Evolutionary conservation across 1,140 invertebrate genomes (phyloP).

Genomic region (Sesamia nonagrioides): DNA sequence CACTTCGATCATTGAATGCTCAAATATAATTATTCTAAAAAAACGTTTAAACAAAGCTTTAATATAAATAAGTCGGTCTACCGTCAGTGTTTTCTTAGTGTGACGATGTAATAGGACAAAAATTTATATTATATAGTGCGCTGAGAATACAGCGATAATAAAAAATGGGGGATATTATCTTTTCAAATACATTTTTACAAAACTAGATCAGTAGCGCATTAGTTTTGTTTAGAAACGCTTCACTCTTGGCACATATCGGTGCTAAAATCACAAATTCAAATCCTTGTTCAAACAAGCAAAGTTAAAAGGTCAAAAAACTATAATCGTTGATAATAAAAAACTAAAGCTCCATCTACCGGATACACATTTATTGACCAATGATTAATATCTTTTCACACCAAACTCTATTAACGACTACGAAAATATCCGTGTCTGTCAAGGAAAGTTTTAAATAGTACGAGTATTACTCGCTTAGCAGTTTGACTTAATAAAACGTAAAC

Average conservation of each 20-base stretch:
- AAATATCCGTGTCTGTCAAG: conserved; percentile 30
- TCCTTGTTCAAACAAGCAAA: background rate
- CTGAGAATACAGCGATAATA: background rate
- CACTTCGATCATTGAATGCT: no score
- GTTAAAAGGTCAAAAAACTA: conserved; percentile 25
- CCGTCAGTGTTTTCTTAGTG: no score
- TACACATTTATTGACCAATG: conserved; percentile 24
- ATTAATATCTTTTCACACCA: conserved; percentile 37
- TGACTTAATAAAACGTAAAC: conserved; percentile 29
- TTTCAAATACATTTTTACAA: background rate
- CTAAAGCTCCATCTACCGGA: conserved; percentile 1
- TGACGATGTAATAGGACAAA: background rate
- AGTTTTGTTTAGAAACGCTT: conserved; percentile 9
- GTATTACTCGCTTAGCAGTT: conserved; percentile 26
- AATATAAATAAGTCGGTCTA: no score
- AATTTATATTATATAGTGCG: background rate
- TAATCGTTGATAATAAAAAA: background rate
- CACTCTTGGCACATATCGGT: conserved; percentile 8
- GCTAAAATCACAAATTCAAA: conserved; percentile 8
- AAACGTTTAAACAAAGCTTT: no score
- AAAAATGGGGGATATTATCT: background rate
- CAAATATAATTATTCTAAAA: no score
- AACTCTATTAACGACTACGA: conserved; percentile 7
- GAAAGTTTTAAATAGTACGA: conserved; percentile 21
- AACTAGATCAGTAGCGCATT: conserved; percentile 19